These are phyloP conservation scores for Apodemia zela DNA, from an alignment of 2,888 invertebrate genomes.

Conservation along the genomic window DNA sequence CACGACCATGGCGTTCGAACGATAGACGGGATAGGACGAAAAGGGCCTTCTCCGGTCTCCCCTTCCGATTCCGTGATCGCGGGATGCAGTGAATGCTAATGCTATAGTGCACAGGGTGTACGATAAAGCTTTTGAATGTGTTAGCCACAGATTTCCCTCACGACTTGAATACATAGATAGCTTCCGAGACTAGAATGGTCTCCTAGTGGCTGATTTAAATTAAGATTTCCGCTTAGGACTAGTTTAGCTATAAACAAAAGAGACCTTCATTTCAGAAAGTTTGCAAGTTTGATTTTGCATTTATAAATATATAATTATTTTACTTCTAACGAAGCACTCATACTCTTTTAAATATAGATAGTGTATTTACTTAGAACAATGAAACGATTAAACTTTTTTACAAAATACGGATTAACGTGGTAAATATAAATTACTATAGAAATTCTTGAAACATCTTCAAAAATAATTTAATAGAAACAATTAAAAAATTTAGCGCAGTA, in stretches of 20 bases:
- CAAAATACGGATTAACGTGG: no score
- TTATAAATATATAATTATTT: no score
- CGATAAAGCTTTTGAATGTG: constrained; percentile 27
- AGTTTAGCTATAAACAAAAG: background rate
- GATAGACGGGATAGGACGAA: constrained; percentile 66
- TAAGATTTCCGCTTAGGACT: constrained; percentile 1
- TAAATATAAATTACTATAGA: no score
- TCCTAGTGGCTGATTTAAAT: constrained; percentile 3
- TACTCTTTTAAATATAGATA: background rate
- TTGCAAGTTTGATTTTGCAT: background rate
- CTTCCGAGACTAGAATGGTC: constrained; percentile 8
- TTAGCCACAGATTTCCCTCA: constrained; percentile 25
- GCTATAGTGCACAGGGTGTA: constrained; percentile 37
- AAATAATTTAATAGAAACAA: background rate
- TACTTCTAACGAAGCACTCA: no score
- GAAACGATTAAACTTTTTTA: no score
- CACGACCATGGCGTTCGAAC: constrained; percentile 68
- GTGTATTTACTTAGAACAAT: background rate
- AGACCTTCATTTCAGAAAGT: background rate
- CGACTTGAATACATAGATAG: constrained; percentile 12
- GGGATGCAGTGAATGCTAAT: constrained; percentile 60
- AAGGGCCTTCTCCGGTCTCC: constrained; percentile 58
- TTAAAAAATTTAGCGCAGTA: background rate
- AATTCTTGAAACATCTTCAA: background rate
- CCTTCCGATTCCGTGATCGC: constrained; percentile 70